Evolutionary conservation across 1,140 invertebrate genomes (phyloP).

Genomic region (Eriocheir sinensis): DNA sequence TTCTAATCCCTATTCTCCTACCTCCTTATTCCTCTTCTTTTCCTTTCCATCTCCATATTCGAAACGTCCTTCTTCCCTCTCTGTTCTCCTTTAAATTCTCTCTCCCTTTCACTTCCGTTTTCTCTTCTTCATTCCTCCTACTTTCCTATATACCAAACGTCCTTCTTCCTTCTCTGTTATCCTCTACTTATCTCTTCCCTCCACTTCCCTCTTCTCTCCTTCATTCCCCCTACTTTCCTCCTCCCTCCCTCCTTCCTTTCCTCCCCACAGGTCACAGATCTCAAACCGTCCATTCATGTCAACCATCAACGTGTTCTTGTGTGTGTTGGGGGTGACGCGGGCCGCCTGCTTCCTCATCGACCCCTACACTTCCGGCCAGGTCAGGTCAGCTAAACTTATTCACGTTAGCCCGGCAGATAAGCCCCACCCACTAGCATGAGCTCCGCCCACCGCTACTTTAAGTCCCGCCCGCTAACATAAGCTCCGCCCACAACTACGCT

Average conservation of each 20-base stretch:
- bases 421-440: no score
- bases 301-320: slow-evolving; percentile 86
- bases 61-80: no score
- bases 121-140: neutral
- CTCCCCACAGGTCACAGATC: slow-evolving; percentile 83
- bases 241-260: neutral
- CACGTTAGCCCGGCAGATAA: no score
- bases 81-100: neutral
- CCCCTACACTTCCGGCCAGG: slow-evolving; percentile 85
- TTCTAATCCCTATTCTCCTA: neutral
- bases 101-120: neutral
- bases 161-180: neutral
- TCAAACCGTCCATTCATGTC: slow-evolving; percentile 85
- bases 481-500: no score
- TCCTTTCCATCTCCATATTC: neutral
- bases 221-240: neutral
- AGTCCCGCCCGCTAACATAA: no score
- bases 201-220: neutral
- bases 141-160: neutral
- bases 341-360: slow-evolving; percentile 85
- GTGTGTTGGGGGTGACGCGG: slow-evolving; percentile 84
- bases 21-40: neutral
- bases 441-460: no score
- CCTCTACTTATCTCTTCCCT: neutral
- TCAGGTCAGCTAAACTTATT: slow-evolving; percentile 79